phyloP scores from a whole-genome alignment of 2,797 vertebrate species.

The Melanotaenia maccullochi region DNA sequence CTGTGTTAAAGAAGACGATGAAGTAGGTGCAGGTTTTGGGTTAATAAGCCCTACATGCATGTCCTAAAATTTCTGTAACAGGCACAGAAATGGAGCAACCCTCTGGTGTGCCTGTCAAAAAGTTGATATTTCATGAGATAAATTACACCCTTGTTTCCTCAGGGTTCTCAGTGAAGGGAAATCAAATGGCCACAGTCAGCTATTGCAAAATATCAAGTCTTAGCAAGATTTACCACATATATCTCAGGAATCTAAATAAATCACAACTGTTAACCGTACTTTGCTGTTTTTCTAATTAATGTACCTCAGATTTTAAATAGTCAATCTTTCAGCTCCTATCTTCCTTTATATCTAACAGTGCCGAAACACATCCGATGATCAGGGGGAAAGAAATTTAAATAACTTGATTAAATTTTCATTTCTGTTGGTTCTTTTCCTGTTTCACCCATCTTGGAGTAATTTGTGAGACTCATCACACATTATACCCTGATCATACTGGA shows the following conservation, averaged over 20 bases:
- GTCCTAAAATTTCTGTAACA: constrained; percentile 41
- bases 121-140: constrained; percentile 78
- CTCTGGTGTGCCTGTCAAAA: constrained; percentile 65
- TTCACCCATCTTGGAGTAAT: constrained; percentile 9
- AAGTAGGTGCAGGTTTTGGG: constrained; percentile 27
- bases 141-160: constrained; percentile 72
- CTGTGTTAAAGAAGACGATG: constrained; percentile 16
- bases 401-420: constrained; percentile 23
- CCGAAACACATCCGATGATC: constrained; percentile 46
- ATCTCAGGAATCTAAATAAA: constrained; percentile 66
- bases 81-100: constrained; percentile 61
- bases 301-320: constrained; percentile 40
- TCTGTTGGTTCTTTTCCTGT: constrained; percentile 13
- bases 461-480: constrained; percentile 21
- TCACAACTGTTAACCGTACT: constrained; percentile 60
- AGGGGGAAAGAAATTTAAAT: constrained; percentile 24
- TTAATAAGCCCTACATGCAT: constrained; percentile 66
- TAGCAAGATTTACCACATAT: constrained; percentile 63
- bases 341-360: constrained; percentile 23
- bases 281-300: constrained; percentile 66
- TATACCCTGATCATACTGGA: neutral
- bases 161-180: constrained; percentile 62
- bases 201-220: constrained; percentile 73
- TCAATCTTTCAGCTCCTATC: constrained; percentile 24
- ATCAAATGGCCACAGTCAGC: constrained; percentile 72